Base-by-base conservation (phyloP, 2,888 invertebrate species). In the Scelioninae gen. 1 region DNA sequence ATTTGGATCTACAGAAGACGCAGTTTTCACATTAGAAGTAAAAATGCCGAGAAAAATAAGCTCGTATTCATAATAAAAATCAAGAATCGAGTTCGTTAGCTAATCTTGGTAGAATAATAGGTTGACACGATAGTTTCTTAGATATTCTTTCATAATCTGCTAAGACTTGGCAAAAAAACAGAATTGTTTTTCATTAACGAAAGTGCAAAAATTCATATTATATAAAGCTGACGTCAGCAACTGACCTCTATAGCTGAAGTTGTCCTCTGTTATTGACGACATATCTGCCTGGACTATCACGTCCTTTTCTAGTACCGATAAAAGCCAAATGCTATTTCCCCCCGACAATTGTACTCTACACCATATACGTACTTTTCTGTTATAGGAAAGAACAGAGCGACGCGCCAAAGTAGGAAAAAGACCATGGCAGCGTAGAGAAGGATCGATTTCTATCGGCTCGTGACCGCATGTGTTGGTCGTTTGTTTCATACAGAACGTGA, bases 401-500 rank as follows among this genome's bases (percentile, higher is more conserved):
- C 13, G 60, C 55, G 51, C 40, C 15, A 13, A 16, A 49, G 66
- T 15, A 40, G 53, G 47, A 56, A 23, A 55, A 71, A 29, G 56
- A 71, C 75, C 40, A 43, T 56, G 62, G 69, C 55, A 40, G 79
- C 45, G 40, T 34, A 49, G 34, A 80, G 53, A 55, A 68, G 66
- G 69, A 82, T 79, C 76, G 71, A 82, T 79, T 84, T 82, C 82
- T 78, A 81, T 75, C 65, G 74, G 66, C 79, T 84, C 79, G 76
- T 82, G 72, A 76, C 79, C 79, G 76, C 84, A 74, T 79, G 76
- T 76, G 80, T 81, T 65, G 84, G 47, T 81, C 84, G 75, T 81
- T 84, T 84, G 80, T 78, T 84, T 77, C 71, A 75, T 74, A 78
- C 55, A 78, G 62, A 71, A 82, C 78, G 78, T 82, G 84, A 81